phyloP scores from a whole-genome alignment of 92 coral and sea anemone genomes.

The Parazoanthus atlanticus region DNA sequence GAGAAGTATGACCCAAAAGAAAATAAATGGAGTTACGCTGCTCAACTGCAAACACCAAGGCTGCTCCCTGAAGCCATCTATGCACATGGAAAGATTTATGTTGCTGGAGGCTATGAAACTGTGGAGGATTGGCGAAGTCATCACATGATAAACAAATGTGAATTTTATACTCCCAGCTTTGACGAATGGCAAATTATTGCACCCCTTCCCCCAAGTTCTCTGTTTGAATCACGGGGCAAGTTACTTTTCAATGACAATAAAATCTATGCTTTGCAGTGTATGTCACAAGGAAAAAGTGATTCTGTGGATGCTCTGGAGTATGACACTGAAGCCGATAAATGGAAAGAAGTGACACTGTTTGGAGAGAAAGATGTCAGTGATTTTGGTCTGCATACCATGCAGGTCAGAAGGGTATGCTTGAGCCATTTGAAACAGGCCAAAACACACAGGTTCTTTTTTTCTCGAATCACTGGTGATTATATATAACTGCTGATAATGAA shows the following conservation, averaged over 20 bases:
- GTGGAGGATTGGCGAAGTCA: conserved; percentile 39
- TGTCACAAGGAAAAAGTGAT: background rate
- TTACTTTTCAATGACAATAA: background rate
- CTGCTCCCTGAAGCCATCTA: conserved; percentile 50
- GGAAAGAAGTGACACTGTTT: background rate
- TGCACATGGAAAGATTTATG: conserved; percentile 55
- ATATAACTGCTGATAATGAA: background rate
- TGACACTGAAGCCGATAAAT: background rate
- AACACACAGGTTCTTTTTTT: background rate
- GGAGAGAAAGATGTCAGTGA: background rate
- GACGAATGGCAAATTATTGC: conserved; percentile 47
- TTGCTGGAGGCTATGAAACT: conserved; percentile 60
- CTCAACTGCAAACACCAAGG: conserved; percentile 59
- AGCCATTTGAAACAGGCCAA: background rate
- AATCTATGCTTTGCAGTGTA: background rate
- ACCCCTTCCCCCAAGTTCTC: background rate
- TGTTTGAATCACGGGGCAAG: background rate
- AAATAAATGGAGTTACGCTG: background rate
- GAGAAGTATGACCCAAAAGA: conserved; percentile 29
- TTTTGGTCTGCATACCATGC: background rate
- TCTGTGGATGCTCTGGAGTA: background rate
- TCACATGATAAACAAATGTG: conserved; percentile 36
- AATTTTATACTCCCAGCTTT: conserved; percentile 50
- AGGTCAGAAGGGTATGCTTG: background rate
- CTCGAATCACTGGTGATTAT: conserved; percentile 6